Percentiles rank a stretch among this genome's conserved stretches.
Conservation (phyloP, 2,888 invertebrate species). For the Schrankia costaestrigalis region DNA sequence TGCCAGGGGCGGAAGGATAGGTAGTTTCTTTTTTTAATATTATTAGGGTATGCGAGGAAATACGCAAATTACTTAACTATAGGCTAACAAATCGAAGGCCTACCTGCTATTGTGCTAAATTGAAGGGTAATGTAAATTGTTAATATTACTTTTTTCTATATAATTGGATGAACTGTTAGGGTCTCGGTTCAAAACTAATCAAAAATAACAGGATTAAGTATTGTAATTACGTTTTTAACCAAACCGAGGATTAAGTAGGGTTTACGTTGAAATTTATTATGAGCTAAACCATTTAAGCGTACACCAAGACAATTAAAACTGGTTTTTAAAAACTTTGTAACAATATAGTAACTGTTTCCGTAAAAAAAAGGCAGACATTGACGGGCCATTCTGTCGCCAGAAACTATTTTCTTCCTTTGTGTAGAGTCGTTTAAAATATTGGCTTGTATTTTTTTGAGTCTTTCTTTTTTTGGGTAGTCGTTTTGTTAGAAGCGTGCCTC, state of each 20-base stretch:
- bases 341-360: slow-evolving; percentile 20
- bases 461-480: slow-evolving; percentile 47
- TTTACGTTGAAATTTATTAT: no score
- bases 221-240: no score
- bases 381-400: slow-evolving; percentile 56
- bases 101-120: slow-evolving; percentile 30
- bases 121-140: slow-evolving; percentile 22
- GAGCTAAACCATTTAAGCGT: no score
- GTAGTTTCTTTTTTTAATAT: slow-evolving; percentile 62
- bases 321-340: slow-evolving; percentile 8
- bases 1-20: slow-evolving; percentile 76
- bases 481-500: slow-evolving; percentile 66
- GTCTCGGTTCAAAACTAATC: no score
- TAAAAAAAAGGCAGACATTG: slow-evolving; percentile 46
- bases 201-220: no score
- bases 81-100: slow-evolving; percentile 33
- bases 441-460: slow-evolving; percentile 50
- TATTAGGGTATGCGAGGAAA: slow-evolving; percentile 65
- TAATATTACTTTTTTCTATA: slow-evolving; percentile 20
- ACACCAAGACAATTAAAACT: slow-evolving; percentile 16
- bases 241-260: no score
- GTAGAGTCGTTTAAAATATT: slow-evolving; percentile 63
- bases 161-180: slow-evolving; percentile 5
- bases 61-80: slow-evolving; percentile 59
- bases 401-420: slow-evolving; percentile 68